A percentile compares a stretch with the other conserved stretches of the same genome.
Conservation (phyloP, 2,888 invertebrate genomes). For the Mythimna pallens region DNA sequence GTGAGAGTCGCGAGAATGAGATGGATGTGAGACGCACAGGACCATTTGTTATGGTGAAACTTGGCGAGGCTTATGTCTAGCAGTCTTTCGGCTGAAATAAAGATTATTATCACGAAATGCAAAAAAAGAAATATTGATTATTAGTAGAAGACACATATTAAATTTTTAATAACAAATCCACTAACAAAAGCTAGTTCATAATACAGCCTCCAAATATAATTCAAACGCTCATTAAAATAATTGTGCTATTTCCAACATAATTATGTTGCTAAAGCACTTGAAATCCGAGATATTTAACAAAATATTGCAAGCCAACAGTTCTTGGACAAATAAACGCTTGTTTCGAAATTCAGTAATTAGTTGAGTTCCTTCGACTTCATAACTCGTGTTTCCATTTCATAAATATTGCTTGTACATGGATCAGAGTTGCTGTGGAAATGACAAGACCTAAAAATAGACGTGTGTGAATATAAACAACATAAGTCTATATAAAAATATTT, state of each 20-base stretch:
- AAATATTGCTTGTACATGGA: conserved; percentile 57
- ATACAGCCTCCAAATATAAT: neutral
- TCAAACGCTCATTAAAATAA: conserved; percentile 13
- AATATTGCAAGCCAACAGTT: conserved; percentile 38
- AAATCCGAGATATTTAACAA: conserved; percentile 28
- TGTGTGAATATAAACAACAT: neutral
- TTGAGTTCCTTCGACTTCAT: conserved; percentile 61
- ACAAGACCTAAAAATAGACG: neutral
- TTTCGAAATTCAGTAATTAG: conserved; percentile 61
- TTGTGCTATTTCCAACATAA: conserved; percentile 19
- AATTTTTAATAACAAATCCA: neutral
- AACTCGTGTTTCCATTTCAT: conserved; percentile 49
- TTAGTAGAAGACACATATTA: too few species aligned
- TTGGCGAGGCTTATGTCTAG: too few species aligned
- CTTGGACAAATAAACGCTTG: conserved; percentile 54
- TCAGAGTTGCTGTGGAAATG: conserved; percentile 38
- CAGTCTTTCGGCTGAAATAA: too few species aligned
- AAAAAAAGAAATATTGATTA: too few species aligned
- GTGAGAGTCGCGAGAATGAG: too few species aligned
- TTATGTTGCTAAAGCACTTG: conserved; percentile 24
- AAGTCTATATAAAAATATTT: too few species aligned
- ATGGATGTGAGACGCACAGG: too few species aligned
- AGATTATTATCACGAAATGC: too few species aligned
- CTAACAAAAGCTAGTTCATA: too few species aligned
- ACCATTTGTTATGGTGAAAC: too few species aligned